phyloP scores from a whole-genome alignment of 2,797 vertebrate genomes.

The Lophotriccus pileatus region DNA sequence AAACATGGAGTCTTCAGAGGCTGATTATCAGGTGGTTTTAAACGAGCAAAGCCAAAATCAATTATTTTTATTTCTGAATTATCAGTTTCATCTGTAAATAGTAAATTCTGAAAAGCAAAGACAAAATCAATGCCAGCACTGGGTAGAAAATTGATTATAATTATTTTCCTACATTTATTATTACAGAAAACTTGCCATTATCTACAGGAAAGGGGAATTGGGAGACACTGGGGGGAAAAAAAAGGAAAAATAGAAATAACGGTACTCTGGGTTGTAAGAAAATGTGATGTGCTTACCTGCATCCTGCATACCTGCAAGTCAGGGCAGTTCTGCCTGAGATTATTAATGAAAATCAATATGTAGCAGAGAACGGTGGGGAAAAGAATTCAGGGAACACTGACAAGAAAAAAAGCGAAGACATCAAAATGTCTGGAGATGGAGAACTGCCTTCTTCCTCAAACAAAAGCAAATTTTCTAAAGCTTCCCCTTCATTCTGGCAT shows the following conservation, averaged over 20 bases:
- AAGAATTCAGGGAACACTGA: neutral
- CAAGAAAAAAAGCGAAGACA: neutral
- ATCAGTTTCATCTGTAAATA: constrained; percentile 96
- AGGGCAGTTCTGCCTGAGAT: neutral
- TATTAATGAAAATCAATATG: neutral
- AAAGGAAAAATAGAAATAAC: neutral
- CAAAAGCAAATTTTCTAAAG: neutral
- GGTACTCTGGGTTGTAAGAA: neutral
- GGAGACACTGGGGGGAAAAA: neutral
- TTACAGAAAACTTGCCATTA: neutral
- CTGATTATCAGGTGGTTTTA: constrained; percentile 98
- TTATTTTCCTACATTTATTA: neutral
- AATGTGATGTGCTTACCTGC: neutral
- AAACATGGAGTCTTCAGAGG: constrained; percentile 98
- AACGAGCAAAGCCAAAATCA: constrained; percentile 97
- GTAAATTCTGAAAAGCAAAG: constrained; percentile 85
- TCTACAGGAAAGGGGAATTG: neutral
- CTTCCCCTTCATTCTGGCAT: neutral
- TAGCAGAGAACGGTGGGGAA: neutral
- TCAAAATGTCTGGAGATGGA: neutral
- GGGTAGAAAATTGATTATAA: neutral
- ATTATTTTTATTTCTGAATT: constrained; percentile 98
- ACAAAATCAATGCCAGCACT: neutral
- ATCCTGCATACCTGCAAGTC: neutral
- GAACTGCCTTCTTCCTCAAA: neutral